These are phyloP conservation scores for Aleiodes testaceus DNA, from an alignment of 2,888 invertebrate species.

Conservation along the genomic window DNA sequence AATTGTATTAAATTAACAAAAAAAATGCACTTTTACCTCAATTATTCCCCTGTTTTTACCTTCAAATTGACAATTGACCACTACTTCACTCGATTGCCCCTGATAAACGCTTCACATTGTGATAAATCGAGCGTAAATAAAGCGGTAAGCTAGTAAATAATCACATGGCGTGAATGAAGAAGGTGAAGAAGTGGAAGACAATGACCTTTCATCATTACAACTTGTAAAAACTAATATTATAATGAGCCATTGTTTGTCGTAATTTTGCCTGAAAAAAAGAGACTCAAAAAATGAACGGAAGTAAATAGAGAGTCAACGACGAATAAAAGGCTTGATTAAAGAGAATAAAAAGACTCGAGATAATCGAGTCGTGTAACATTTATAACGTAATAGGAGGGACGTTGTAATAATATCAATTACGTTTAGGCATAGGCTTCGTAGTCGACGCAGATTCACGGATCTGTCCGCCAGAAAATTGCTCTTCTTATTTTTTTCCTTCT, in stretches of 20 bases:
- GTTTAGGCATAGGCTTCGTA: slow-evolving; percentile 42
- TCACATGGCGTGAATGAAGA: slow-evolving; percentile 11
- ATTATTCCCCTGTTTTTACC: neutral
- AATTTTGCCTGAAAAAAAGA: neutral
- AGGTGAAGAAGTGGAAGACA: slow-evolving; percentile 1
- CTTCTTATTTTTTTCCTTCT: slow-evolving; percentile 15
- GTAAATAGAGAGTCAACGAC: slow-evolving; percentile 33
- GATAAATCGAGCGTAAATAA: slow-evolving; percentile 32
- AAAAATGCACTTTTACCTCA: neutral
- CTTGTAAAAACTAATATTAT: slow-evolving; percentile 34
- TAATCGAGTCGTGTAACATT: slow-evolving; percentile 67
- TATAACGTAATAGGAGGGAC: slow-evolving; percentile 67
- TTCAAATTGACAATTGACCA: slow-evolving; percentile 40
- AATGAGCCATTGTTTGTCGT: slow-evolving; percentile 21
- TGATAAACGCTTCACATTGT: slow-evolving; percentile 36
- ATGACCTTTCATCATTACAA: slow-evolving; percentile 12
- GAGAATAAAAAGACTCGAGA: slow-evolving; percentile 52
- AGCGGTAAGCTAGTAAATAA: neutral
- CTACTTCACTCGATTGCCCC: slow-evolving; percentile 37
- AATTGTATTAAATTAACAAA: too few relatives aligned
- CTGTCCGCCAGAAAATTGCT: slow-evolving; percentile 65
- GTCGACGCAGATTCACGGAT: slow-evolving; percentile 62
- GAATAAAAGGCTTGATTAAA: slow-evolving; percentile 29
- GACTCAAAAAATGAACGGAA: slow-evolving; percentile 5
- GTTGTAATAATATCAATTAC: slow-evolving; percentile 69